Percentiles rank a stretch among this genome's conserved stretches.
Evolutionary conservation across 1,140 invertebrate genomes (phyloP).

Genomic region (Thaumetopoea pityocampa): DNA sequence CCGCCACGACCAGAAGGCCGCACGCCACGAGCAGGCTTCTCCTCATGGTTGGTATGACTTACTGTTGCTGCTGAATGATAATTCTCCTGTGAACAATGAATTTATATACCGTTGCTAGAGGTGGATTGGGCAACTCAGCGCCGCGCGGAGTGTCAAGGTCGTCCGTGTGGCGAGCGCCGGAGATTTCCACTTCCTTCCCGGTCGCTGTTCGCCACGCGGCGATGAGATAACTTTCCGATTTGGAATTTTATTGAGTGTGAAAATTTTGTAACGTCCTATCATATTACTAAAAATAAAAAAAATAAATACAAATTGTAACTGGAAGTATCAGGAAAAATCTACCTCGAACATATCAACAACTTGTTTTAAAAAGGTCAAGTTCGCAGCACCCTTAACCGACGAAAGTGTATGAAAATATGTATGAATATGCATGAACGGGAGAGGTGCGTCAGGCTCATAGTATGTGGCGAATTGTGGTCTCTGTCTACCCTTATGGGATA

Average conservation of each 20-base stretch:
- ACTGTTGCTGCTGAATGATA: conserved; percentile 52
- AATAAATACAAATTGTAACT: too few relatives aligned
- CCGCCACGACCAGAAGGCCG: conserved; percentile 52
- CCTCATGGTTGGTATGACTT: conserved; percentile 49
- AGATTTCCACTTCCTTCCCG: conserved; percentile 40
- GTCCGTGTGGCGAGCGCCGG: conserved; percentile 13
- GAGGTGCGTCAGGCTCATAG: too few relatives aligned
- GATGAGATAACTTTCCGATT: conserved; percentile 3
- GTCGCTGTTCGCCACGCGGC: neutral
- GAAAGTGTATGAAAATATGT: too few relatives aligned
- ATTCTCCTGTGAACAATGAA: conserved; percentile 35
- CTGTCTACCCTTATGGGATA: too few relatives aligned
- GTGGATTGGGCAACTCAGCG: conserved; percentile 47
- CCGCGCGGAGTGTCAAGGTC: conserved; percentile 45
- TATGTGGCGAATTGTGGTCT: too few relatives aligned
- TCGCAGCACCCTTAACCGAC: too few relatives aligned
- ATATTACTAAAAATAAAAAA: too few relatives aligned
- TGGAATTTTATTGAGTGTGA: neutral
- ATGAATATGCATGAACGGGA: too few relatives aligned
- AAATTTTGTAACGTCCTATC: too few relatives aligned
- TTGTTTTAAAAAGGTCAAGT: too few relatives aligned
- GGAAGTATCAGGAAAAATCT: too few relatives aligned
- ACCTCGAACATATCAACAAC: too few relatives aligned
- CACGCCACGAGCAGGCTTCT: conserved; percentile 43
- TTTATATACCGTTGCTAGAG: conserved; percentile 55